Percentiles rank a stretch among this genome's conserved stretches.
Conservation (phyloP, 2,888 invertebrate genomes). For the Sycophila texana region DNA sequence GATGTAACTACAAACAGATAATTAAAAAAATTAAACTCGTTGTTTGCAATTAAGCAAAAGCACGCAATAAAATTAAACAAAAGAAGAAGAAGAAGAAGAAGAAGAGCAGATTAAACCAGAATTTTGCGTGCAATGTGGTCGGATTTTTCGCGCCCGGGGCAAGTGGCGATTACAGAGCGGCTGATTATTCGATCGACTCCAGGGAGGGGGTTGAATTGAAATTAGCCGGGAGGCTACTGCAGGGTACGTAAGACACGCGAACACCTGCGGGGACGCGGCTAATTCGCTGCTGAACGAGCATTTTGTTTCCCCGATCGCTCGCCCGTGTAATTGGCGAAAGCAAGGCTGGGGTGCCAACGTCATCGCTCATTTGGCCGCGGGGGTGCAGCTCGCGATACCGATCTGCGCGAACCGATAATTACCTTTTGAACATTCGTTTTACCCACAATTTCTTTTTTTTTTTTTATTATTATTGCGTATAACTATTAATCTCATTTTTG, state of each 20-base stretch:
- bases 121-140: not conserved
- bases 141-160: not conserved
- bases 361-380: no score
- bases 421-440: not conserved
- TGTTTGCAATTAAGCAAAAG: no score
- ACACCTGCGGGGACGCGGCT: constrained; percentile 26
- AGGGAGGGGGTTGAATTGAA: not conserved
- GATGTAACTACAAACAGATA: no score
- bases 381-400: not conserved
- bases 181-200: not conserved
- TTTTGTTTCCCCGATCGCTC: constrained; percentile 40
- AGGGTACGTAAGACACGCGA: not conserved
- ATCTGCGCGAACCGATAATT: not conserved
- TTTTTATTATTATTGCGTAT: not conserved
- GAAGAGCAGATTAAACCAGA: not conserved
- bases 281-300: constrained; percentile 28
- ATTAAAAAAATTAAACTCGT: no score
- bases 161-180: not conserved
- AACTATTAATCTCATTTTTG: not conserved
- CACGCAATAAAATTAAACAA: not conserved
- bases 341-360: not conserved
- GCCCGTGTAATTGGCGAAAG: constrained; percentile 10
- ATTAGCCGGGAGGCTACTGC: constrained; percentile 17
- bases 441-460: not conserved
- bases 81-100: no score